phyloP scores from a whole-genome alignment of 2,797 vertebrate genomes.

The Odontamblyopus rebecca region DNA sequence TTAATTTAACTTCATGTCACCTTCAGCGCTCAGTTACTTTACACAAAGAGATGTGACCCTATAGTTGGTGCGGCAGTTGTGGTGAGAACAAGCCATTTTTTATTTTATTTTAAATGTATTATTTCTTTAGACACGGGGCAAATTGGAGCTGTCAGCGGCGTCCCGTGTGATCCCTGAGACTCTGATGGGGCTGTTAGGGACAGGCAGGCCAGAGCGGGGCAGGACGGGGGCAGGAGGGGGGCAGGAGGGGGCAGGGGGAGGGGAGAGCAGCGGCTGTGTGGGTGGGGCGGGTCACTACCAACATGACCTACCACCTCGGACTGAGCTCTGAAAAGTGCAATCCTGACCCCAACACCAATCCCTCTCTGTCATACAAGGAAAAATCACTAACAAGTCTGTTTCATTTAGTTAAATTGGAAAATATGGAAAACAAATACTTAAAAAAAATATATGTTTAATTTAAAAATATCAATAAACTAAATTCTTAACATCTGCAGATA shows the following conservation, averaged over 20 bases:
- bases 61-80: constrained; percentile 40
- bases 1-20: constrained; percentile 21
- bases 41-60: constrained; percentile 23
- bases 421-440: not conserved
- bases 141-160: constrained; percentile 61
- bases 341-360: constrained; percentile 69
- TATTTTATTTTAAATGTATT: constrained; percentile 17
- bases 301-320: constrained; percentile 72
- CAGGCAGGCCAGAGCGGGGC: constrained; percentile 59
- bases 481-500: not conserved
- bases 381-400: not conserved
- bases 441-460: not conserved
- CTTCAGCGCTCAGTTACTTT: constrained; percentile 14
- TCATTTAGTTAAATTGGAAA: not conserved
- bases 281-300: constrained; percentile 64
- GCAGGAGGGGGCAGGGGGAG: constrained; percentile 35
- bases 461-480: not conserved
- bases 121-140: constrained; percentile 47
- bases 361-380: constrained; percentile 56
- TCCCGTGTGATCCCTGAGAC: constrained; percentile 73
- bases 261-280: constrained; percentile 64
- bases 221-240: constrained; percentile 21
- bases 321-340: constrained; percentile 67
- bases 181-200: constrained; percentile 64
- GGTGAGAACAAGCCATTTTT: constrained; percentile 29